Percentiles rank a stretch among this genome's conserved stretches.
phyloP scores from a whole-genome alignment of 2,888 invertebrate genomes.

The Halictus quadricinctus region DNA sequence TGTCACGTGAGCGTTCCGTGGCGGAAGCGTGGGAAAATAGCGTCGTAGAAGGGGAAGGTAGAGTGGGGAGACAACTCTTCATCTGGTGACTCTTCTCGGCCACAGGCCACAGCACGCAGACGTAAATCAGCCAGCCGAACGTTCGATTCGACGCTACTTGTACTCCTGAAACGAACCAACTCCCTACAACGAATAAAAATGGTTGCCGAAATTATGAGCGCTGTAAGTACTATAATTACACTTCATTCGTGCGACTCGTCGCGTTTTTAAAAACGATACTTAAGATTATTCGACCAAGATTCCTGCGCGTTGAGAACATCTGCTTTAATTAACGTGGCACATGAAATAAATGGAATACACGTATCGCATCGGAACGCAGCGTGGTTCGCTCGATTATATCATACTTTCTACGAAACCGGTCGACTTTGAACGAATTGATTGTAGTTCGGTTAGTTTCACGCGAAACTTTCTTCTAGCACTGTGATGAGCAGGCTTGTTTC shows the following conservation, averaged over 20 bases:
- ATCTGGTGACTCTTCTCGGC: too few relatives aligned
- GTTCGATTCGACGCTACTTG: background rate
- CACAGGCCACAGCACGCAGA: slow-evolving; percentile 47
- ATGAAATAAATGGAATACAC: slow-evolving; percentile 12
- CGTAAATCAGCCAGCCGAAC: slow-evolving; percentile 34
- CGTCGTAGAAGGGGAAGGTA: background rate
- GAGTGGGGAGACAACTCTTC: too few relatives aligned
- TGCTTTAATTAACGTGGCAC: slow-evolving; percentile 24
- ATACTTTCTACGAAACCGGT: slow-evolving; percentile 27
- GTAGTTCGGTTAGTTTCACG: background rate
- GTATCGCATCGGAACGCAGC: background rate
- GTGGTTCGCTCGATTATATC: slow-evolving; percentile 32
- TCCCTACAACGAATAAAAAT: slow-evolving; percentile 32
- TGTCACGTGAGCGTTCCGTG: background rate
- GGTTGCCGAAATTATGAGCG: slow-evolving; percentile 41
- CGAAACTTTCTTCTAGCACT: background rate
- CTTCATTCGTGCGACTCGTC: background rate
- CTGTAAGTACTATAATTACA: slow-evolving; percentile 50
- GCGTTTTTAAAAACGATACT: background rate
- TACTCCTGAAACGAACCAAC: background rate
- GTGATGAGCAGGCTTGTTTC: background rate
- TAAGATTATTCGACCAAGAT: background rate
- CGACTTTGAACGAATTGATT: slow-evolving; percentile 56
- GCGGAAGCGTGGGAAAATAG: background rate
- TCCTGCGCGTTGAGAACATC: slow-evolving; percentile 1